phyloP scores from a whole-genome alignment of 2,888 invertebrate genomes.

The Agriopis aurantiaria region DNA sequence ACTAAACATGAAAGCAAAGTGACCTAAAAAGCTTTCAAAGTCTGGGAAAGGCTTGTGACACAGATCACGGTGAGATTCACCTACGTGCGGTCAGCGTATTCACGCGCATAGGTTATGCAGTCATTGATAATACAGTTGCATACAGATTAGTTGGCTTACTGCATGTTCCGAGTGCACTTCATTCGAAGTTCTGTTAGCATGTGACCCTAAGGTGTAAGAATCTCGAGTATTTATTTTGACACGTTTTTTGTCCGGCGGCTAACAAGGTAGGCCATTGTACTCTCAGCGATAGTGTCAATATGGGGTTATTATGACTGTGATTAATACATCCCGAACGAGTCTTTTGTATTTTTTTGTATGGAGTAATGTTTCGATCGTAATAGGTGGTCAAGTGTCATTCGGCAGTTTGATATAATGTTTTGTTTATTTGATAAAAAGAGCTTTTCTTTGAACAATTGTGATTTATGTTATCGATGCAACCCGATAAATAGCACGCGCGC shows the following conservation, averaged over 20 bases:
- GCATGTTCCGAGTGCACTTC: constrained; percentile 44
- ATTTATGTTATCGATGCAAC: constrained; percentile 38
- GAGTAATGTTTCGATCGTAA: constrained; percentile 42
- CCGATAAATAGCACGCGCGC: constrained; percentile 15
- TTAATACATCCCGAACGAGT: constrained; percentile 60
- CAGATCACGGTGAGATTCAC: constrained; percentile 64
- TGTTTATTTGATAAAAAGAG: constrained; percentile 19
- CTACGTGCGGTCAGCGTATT: constrained; percentile 44
- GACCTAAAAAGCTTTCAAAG: constrained; percentile 58
- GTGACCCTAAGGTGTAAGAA: constrained; percentile 63
- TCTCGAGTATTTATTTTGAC: constrained; percentile 75
- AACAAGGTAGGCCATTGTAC: constrained; percentile 79
- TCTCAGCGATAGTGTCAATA: constrained; percentile 80
- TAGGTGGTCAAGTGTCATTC: constrained; percentile 46
- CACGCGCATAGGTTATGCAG: constrained; percentile 39
- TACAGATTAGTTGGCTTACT: constrained; percentile 53
- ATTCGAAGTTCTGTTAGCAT: constrained; percentile 56
- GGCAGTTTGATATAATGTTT: constrained; percentile 31
- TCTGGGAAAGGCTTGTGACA: constrained; percentile 69
- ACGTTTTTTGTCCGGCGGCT: constrained; percentile 75
- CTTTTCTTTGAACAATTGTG: constrained; percentile 30
- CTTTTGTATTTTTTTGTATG: constrained; percentile 53
- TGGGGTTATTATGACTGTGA: constrained; percentile 71
- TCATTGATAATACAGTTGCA: constrained; percentile 46
- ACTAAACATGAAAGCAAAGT: constrained; percentile 71